Base-by-base conservation (phyloP, 2,797 vertebrate genomes). In the Pseudomugil tenellus region DNA sequence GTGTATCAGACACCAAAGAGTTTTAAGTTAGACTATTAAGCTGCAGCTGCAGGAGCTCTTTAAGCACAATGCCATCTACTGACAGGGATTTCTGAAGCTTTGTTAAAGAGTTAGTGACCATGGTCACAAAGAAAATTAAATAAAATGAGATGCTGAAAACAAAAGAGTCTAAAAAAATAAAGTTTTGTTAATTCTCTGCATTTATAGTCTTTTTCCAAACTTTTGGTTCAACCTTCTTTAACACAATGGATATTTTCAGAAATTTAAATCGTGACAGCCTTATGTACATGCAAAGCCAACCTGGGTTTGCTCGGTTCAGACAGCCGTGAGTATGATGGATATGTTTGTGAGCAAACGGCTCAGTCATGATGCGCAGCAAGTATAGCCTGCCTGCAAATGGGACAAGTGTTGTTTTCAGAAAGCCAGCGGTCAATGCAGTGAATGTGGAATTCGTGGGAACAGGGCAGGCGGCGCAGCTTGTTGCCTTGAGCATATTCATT, bases 401-500 rank as follows among this genome's bases (percentile, higher is more conserved):
- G 97, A 83, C 97, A 98, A 74, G 97, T 98, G 87, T 97, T 97
- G 91, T 98, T 98, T 87, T 98, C 96, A 6, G 96, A 98, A 68
- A 98, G 94, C 97, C 97, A 98, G 76, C 96, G 96, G 87, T 98
- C 97, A 6, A 98, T 98, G 89, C 97, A 98, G 74, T 98, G 97
- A 80, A 98, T 95, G 84, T 98, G 97, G 88, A 98, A 98, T 77
- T 98, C 97, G 23, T 98, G 97, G 69, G 92, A 91, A 69, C 97
- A 98, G 32, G 97, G 97, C 78, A 98, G 91, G 62, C 95, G 95
- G 46, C 96, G 95, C 85, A 98, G 94, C 91, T 98, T 98, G 92
- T 98, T 98, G 78, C 97, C 97, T 71, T 95, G 93, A 71, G 96
- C 95, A 2, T 98, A 98, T 70, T 98, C 97, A 11, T 96, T 98